phyloP scores from a whole-genome alignment of 2,888 invertebrate genomes.

The Cosmia trapezina region DNA sequence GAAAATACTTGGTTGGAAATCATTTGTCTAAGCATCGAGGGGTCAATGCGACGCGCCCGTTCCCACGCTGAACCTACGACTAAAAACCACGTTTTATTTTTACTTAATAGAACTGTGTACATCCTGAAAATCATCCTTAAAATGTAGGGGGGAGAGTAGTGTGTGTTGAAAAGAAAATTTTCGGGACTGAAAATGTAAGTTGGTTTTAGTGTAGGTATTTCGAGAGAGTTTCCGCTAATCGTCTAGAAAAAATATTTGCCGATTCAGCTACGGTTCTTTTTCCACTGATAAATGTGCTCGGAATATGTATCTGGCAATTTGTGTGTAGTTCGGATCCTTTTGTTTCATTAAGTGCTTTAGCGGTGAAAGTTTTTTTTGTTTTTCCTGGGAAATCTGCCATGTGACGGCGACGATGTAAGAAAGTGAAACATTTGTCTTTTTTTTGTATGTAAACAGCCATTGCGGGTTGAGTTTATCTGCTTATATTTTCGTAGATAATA shows the following conservation, averaged over 20 bases:
- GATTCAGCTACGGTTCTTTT: constrained; percentile 84
- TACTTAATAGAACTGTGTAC: constrained; percentile 32
- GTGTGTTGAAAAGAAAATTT: constrained; percentile 8
- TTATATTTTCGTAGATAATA: constrained; percentile 2
- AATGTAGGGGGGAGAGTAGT: constrained; percentile 4
- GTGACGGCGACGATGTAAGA: constrained; percentile 60
- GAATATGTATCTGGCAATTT: constrained; percentile 85
- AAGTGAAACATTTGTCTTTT: constrained; percentile 61
- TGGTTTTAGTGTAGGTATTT: constrained; percentile 81
- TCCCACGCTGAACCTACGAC: constrained; percentile 85
- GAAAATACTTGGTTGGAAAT: constrained; percentile 83
- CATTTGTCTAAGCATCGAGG: constrained; percentile 88
- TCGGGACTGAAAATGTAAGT: constrained; percentile 53
- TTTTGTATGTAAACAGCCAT: constrained; percentile 27
- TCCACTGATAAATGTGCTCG: constrained; percentile 85
- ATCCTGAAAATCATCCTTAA: constrained; percentile 66
- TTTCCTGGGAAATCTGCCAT: constrained; percentile 69
- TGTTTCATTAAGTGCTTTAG: constrained; percentile 81
- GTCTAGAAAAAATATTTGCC: constrained; percentile 89
- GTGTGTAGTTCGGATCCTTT: constrained; percentile 78
- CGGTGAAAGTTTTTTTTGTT: constrained; percentile 64
- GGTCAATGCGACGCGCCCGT: constrained; percentile 86
- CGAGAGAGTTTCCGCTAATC: constrained; percentile 87
- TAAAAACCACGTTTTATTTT: constrained; percentile 60
- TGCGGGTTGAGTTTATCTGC: too few species aligned